Evolutionary conservation across 2,797 vertebrate species (phyloP).

Genomic region (Bradypodion pumilum): DNA sequence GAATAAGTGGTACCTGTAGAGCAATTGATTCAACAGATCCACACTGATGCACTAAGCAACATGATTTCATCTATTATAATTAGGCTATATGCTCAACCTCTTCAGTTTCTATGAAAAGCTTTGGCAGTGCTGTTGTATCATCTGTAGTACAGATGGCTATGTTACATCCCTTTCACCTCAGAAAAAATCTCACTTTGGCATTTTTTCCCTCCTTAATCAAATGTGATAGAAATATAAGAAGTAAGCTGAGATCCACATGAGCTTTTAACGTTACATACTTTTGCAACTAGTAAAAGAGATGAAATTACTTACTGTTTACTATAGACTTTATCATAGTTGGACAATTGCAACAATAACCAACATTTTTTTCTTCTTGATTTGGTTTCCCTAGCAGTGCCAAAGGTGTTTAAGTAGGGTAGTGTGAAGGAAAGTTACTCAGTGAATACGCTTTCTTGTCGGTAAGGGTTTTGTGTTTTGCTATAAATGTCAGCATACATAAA

Average conservation of each 20-base stretch:
- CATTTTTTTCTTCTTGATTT: neutral
- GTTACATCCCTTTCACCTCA: neutral
- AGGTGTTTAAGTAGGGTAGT: neutral
- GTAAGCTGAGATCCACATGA: neutral
- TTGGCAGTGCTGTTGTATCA: neutral
- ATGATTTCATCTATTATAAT: too few relatives aligned
- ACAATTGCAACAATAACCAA: neutral
- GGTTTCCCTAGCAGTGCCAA: neutral
- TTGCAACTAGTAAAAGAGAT: neutral
- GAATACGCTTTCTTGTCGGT: constrained; percentile 5
- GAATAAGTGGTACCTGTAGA: too few relatives aligned
- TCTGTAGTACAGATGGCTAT: neutral
- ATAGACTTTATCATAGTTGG: constrained; percentile 1
- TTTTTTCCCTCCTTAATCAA: neutral
- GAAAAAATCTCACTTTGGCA: neutral
- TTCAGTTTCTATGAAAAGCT: neutral
- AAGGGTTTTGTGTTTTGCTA: constrained; percentile 12
- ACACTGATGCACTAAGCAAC: too few relatives aligned
- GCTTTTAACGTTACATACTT: neutral
- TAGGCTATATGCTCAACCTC: neutral
- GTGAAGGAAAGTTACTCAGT: neutral
- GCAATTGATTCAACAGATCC: too few relatives aligned
- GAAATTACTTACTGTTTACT: neutral
- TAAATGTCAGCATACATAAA: constrained; percentile 43
- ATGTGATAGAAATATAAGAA: neutral